Evolutionary conservation across 1,140 invertebrate genomes (phyloP).

Genomic region (Rhagoletis zephyria): DNA sequence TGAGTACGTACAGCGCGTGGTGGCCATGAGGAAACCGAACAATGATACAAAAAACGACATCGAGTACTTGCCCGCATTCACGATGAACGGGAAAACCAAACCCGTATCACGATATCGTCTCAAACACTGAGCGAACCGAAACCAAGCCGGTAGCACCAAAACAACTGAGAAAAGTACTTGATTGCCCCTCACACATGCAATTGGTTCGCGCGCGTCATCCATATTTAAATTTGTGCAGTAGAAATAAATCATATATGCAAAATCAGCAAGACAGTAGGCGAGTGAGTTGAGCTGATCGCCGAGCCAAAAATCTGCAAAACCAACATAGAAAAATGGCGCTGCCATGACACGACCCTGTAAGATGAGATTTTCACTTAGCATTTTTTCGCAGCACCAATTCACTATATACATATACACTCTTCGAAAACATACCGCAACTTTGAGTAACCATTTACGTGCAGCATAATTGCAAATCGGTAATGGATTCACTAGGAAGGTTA

Average conservation of each 20-base stretch:
- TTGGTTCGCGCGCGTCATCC: conserved; percentile 67
- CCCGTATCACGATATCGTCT: conserved; percentile 81
- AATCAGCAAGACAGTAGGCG: conserved; percentile 83
- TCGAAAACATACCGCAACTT: conserved; percentile 63
- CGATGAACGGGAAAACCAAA: conserved; percentile 79
- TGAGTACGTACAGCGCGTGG: conserved; percentile 16
- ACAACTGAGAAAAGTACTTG: conserved; percentile 76
- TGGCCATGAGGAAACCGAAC: conserved; percentile 72
- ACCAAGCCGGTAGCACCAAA: conserved; percentile 87
- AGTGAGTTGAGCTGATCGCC: conserved; percentile 92
- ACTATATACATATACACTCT: conserved; percentile 63
- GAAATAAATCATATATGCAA: conserved; percentile 84
- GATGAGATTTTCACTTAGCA: no score
- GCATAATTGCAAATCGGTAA: conserved; percentile 78
- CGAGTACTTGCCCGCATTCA: conserved; percentile 89
- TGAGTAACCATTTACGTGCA: conserved; percentile 74
- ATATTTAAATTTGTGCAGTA: conserved; percentile 76
- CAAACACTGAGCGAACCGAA: conserved; percentile 89
- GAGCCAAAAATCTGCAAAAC: conserved; percentile 94
- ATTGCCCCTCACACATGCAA: conserved; percentile 60
- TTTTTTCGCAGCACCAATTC: not conserved
- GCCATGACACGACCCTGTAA: conserved; percentile 79
- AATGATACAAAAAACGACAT: conserved; percentile 85
- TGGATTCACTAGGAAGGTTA: conserved; percentile 80
- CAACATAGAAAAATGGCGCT: conserved; percentile 88